phyloP scores from a whole-genome alignment of 2,888 invertebrate genomes.

The Meteorus colon region DNA sequence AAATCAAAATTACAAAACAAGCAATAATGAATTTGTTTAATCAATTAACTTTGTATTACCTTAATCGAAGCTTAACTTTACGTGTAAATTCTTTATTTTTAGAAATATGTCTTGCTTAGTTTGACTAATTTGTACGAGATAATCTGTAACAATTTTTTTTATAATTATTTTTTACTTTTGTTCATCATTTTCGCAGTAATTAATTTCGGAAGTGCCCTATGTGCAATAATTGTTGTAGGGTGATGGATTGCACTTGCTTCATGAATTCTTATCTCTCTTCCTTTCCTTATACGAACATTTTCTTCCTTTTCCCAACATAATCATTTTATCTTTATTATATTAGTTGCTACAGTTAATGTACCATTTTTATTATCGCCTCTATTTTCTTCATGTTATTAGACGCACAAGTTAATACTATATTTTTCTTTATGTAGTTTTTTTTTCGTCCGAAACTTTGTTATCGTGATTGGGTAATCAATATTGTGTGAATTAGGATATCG shows the following conservation, averaged over 20 bases:
- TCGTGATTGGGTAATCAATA: neutral
- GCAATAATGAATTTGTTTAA: neutral
- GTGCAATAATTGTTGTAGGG: neutral
- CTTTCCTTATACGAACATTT: neutral
- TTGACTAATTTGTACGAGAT: neutral
- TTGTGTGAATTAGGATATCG: conserved; percentile 55
- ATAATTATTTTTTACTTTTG: neutral
- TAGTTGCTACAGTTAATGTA: neutral
- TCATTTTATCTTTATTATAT: neutral
- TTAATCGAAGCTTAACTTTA: conserved; percentile 1
- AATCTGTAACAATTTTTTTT: conserved; percentile 10
- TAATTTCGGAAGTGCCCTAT: neutral
- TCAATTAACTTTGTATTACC: neutral
- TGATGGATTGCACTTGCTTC: conserved; percentile 2
- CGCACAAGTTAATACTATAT: neutral
- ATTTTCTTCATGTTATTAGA: neutral
- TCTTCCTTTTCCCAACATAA: neutral
- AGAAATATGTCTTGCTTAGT: neutral
- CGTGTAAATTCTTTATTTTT: conserved; percentile 8
- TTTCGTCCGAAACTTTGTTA: neutral
- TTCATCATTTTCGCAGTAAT: neutral
- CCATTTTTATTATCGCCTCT: neutral
- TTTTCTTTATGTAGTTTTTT: neutral
- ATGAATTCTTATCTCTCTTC: neutral
- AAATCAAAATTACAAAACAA: conserved; percentile 10